Conservation (phyloP, 2,113 vertebrate genomes). For the Rhineura floridana region DNA sequence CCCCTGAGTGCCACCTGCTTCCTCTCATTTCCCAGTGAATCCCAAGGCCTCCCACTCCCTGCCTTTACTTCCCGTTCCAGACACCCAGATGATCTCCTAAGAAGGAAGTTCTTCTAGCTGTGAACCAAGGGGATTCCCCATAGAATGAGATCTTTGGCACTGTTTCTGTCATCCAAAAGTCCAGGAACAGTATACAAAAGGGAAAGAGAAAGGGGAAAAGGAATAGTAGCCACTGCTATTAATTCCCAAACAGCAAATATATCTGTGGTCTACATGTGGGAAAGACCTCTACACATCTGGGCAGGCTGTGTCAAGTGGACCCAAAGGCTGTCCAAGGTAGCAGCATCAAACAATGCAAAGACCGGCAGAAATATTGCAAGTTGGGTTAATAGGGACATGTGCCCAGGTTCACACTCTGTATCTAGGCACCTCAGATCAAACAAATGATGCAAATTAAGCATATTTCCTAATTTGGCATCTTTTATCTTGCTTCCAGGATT, state of each 20-base stretch:
- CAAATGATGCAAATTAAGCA: background rate
- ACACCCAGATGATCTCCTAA: background rate
- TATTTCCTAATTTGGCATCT: background rate
- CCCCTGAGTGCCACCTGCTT: background rate
- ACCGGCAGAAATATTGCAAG: accelerated
- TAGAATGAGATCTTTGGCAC: background rate
- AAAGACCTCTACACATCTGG: accelerated
- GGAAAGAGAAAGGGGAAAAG: background rate
- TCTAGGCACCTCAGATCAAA: background rate
- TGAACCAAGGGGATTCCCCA: background rate
- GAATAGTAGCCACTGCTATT: background rate
- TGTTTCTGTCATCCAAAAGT: background rate
- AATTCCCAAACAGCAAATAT: background rate
- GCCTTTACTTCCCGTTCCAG: accelerated
- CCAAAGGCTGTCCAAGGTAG: accelerated
- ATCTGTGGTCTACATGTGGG: background rate
- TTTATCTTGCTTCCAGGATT: background rate
- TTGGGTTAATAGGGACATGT: background rate
- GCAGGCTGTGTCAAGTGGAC: accelerated
- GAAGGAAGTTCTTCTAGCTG: accelerated
- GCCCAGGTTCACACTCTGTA: background rate
- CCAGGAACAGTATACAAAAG: background rate
- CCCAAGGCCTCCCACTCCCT: background rate
- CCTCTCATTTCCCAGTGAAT: background rate
- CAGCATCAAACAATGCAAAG: background rate